Evolutionary conservation across 2,888 invertebrate species (phyloP), one percentile per base, ranked within the genome.

Genomic region (Protonemura montana): DNA sequence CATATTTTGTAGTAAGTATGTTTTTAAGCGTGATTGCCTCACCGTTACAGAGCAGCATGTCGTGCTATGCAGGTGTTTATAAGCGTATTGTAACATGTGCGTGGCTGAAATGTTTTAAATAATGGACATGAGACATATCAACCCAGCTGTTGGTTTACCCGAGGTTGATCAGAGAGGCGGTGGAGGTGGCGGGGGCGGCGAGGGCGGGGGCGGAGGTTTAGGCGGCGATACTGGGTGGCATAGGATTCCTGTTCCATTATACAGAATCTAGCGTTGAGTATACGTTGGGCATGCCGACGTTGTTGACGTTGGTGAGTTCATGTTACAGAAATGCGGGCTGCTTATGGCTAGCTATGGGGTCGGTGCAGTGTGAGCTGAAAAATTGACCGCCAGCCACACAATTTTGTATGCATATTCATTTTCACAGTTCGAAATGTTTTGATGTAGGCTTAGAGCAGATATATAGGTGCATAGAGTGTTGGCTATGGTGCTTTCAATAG

Each of bases 71-170:
- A 59, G 59, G 59, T 59, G 59, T 59, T 59, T 59, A 59, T 59
- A 59, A 59, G 59, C 59, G 59, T 2, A 59, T 59, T 59, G 59
- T 59, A 59, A 13, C 59, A 59, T 13, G 59, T 59, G 59, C 59
- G 59, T 59, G 59, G 59, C 59, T 59, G 59, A 59, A 59, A 59
- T 59, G 59, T 59, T 59, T 59, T 59, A 59, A 59, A 59, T 59
- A 59, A 59, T 59, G 59, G 59, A 59, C 59, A 59, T 59, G 59
- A 59, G 59, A 59, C 59, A 59, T 59, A 59, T 59, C 59, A 59
- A 59, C 16, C 59, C 59, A 59, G 59, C 59, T 59, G 59, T 59
- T 59, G 59, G 59, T 59, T 59, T 59, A 59, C 59, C 59, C 59
- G 59, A 59, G 59, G 59, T 59, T 59, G 59, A 59, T 59, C 59